Conservation (phyloP, 2,888 invertebrate species). For the Ptilodon capucinus region DNA sequence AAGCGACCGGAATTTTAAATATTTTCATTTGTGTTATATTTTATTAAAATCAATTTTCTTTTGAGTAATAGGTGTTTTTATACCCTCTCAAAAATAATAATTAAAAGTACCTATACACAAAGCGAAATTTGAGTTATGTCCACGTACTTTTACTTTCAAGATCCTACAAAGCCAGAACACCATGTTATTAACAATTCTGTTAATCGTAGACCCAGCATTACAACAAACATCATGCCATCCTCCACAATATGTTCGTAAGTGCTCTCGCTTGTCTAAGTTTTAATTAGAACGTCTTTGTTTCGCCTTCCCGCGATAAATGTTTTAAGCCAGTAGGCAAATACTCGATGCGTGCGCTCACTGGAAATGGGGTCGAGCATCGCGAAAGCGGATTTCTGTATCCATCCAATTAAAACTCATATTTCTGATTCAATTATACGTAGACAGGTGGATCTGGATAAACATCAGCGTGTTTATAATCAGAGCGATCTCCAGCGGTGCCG, state of each 20-base stretch:
- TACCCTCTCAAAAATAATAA: too few relatives aligned
- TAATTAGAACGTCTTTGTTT: constrained; percentile 14
- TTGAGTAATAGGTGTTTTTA: too few relatives aligned
- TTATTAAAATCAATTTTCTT: neutral
- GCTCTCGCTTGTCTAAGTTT: constrained; percentile 6
- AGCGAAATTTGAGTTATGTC: neutral
- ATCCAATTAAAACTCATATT: constrained; percentile 51
- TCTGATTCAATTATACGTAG: constrained; percentile 47
- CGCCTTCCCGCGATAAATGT: constrained; percentile 1
- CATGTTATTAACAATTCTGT: neutral
- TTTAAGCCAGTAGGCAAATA: constrained; percentile 2
- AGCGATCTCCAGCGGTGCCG: constrained; percentile 63
- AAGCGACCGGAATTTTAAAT: constrained; percentile 6
- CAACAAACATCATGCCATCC: neutral
- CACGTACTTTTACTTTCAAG: neutral
- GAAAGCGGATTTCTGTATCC: constrained; percentile 3
- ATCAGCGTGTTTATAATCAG: constrained; percentile 65
- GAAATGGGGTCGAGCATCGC: neutral
- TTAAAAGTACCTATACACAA: too few relatives aligned
- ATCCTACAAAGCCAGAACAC: neutral
- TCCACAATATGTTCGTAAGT: neutral
- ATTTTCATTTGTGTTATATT: constrained; percentile 2
- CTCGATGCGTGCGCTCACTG: neutral
- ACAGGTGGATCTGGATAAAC: constrained; percentile 62
- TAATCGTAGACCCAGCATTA: neutral